Percentiles rank a stretch among this genome's conserved stretches.
Conservation (phyloP, 2,888 invertebrate genomes). For the Stenichneumon culpator region DNA sequence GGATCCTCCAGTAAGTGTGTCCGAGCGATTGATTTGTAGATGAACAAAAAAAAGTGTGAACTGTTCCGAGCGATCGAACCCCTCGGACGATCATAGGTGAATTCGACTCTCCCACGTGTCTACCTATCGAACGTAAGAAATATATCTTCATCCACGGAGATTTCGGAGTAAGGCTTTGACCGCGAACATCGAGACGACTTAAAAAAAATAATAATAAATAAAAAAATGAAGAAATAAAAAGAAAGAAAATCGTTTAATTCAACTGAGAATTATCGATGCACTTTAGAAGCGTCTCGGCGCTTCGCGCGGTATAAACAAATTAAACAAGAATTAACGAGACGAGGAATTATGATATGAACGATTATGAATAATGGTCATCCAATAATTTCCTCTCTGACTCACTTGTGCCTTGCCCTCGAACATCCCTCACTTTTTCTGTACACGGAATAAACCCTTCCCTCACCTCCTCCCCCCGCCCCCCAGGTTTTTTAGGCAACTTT, state of each 20-base stretch:
- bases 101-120: constrained; percentile 34
- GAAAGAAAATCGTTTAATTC: constrained; percentile 20
- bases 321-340: constrained; percentile 59
- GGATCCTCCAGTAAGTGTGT: constrained; percentile 2
- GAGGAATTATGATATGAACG: constrained; percentile 52
- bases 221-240: neutral
- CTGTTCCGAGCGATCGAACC: neutral
- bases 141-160: constrained; percentile 30
- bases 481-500: constrained; percentile 72
- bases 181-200: constrained; percentile 43
- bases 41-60: constrained; percentile 6
- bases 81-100: constrained; percentile 27
- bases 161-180: constrained; percentile 41
- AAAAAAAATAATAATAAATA: constrained; percentile 33
- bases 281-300: constrained; percentile 47
- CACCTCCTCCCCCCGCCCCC: constrained; percentile 20
- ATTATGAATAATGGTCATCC: constrained; percentile 63
- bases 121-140: constrained; percentile 27
- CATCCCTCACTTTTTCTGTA: constrained; percentile 73
- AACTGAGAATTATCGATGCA: constrained; percentile 6
- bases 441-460: constrained; percentile 43
- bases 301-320: constrained; percentile 36
- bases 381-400: constrained; percentile 78
- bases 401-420: constrained; percentile 82
- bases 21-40: constrained; percentile 32